phyloP scores from a whole-genome alignment of 2,797 vertebrate species.

The Coregonus suidteri region DNA sequence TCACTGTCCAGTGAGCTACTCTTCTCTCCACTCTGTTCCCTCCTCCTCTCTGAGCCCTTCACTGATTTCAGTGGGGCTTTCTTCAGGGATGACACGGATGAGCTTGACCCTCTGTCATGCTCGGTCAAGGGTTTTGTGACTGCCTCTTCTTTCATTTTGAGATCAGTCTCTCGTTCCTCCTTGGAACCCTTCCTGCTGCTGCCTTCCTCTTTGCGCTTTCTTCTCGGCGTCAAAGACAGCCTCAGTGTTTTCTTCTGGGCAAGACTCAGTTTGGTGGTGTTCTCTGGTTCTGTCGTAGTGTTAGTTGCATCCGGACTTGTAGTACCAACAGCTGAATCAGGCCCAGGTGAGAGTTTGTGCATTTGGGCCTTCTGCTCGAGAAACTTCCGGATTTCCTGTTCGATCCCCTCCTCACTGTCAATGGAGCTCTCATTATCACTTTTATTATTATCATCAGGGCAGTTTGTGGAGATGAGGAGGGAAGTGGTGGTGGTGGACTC shows the following conservation, averaged over 20 bases:
- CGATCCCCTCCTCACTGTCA: constrained; percentile 95
- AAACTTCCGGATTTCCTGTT: constrained; percentile 92
- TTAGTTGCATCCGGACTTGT: constrained; percentile 23
- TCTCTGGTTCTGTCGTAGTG: constrained; percentile 44
- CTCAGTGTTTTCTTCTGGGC: constrained; percentile 64
- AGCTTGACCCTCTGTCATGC: constrained; percentile 42
- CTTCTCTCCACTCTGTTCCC: constrained; percentile 80
- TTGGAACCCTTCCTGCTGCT: constrained; percentile 15
- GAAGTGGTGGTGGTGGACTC: constrained; percentile 40
- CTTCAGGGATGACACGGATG: constrained; percentile 23
- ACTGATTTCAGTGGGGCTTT: constrained; percentile 27
- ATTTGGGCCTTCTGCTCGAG: constrained; percentile 91
- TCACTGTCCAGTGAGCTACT: constrained; percentile 97
- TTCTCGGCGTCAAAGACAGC: constrained; percentile 70
- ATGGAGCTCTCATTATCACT: constrained; percentile 79
- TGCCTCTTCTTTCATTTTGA: constrained; percentile 31
- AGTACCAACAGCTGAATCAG: constrained; percentile 17
- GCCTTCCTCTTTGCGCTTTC: constrained; percentile 69
- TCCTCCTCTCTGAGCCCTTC: constrained; percentile 35
- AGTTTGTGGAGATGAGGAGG: constrained; percentile 36
- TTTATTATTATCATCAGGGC: constrained; percentile 62
- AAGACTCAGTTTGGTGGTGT: constrained; percentile 42
- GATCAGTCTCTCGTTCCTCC: constrained; percentile 18
- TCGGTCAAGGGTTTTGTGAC: constrained; percentile 36
- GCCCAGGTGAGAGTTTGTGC: constrained; percentile 61